These are phyloP conservation scores for Platysteira castanea DNA, from an alignment of 2,113 vertebrate species.

Conservation along the genomic window DNA sequence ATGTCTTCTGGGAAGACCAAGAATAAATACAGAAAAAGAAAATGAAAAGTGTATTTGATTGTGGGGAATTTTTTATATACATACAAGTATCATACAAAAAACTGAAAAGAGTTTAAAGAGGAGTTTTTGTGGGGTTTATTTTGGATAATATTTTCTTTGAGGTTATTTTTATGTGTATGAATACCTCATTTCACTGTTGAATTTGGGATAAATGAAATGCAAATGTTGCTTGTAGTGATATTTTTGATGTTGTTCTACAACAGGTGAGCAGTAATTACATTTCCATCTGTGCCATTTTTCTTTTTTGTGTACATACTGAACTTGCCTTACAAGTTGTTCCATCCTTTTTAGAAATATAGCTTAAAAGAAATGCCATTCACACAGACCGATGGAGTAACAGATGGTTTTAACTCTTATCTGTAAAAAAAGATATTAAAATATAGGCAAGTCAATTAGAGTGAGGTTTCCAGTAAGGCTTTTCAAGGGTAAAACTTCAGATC, in stretches of 20 bases:
- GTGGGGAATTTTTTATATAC: not conserved
- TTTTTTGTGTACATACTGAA: not conserved
- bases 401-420: not conserved
- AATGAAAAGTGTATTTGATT: not conserved
- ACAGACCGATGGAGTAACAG: not conserved
- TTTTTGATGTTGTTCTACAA: not conserved
- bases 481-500: not conserved
- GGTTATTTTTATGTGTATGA: not conserved
- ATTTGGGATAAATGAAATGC: not conserved
- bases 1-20: not conserved
- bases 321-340: not conserved
- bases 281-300: not conserved
- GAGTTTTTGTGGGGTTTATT: not conserved
- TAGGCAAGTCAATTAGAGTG: not conserved
- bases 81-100: not conserved
- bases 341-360: not conserved
- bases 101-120: not conserved
- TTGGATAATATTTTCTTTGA: not conserved
- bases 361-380: not conserved
- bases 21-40: not conserved
- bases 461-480: not conserved
- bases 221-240: not conserved
- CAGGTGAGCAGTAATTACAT: not conserved
- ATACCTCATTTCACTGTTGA: not conserved
- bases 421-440: not conserved